Evolutionary conservation across 2,113 vertebrate species (phyloP).

Genomic region (Sterrhoptilus dennistouni): DNA sequence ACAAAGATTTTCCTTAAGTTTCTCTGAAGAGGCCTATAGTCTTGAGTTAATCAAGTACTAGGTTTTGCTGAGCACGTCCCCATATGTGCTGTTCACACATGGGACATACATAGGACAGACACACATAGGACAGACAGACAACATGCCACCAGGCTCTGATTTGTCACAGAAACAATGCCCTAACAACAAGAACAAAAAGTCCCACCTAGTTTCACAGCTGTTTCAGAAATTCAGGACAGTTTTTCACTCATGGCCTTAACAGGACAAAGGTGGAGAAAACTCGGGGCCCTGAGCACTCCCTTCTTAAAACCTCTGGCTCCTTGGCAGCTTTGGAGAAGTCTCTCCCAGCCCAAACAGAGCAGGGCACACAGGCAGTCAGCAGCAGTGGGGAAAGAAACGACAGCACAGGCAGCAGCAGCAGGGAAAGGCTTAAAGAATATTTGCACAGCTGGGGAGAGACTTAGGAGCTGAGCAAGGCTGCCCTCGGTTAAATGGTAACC

Average conservation of each 20-base stretch:
- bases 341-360: neutral
- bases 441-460: neutral
- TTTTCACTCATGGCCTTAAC: neutral
- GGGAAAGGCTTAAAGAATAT: neutral
- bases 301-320: neutral
- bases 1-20: neutral
- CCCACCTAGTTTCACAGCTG: neutral
- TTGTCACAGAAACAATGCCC: neutral
- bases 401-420: neutral
- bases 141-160: neutral
- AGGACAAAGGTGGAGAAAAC: neutral
- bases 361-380: neutral
- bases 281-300: fast-evolving
- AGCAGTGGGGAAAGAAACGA: neutral
- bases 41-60: neutral
- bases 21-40: neutral
- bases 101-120: neutral
- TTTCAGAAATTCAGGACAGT: neutral
- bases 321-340: neutral
- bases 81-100: fast-evolving
- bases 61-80: neutral
- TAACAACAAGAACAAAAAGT: neutral
- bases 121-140: neutral
- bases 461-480: neutral
- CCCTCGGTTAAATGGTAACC: neutral